These are phyloP conservation scores for Atherinosoma microstoma DNA, from an alignment of 2,797 vertebrate species.

Conservation along the genomic window DNA sequence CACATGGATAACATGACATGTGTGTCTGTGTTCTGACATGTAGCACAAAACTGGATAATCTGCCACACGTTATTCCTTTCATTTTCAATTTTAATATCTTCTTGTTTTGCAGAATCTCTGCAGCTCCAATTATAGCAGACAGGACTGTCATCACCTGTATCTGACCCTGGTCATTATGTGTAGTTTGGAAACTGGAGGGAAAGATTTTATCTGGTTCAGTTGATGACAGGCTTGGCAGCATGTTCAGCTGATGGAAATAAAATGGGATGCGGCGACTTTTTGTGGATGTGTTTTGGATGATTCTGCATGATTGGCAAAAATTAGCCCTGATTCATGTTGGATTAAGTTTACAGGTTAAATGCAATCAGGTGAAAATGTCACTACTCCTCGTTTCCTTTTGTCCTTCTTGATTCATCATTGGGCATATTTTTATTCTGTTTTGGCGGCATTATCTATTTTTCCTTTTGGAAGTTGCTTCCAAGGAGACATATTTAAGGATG, in stretches of 20 bases:
- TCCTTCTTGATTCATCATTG: conserved; percentile 16
- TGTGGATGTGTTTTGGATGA: conserved; percentile 30
- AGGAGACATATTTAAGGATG: conserved; percentile 25
- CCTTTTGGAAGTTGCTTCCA: background rate
- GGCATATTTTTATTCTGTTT: conserved; percentile 31
- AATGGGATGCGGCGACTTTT: conserved; percentile 41
- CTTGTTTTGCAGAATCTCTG: conserved; percentile 40
- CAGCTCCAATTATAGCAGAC: conserved; percentile 32
- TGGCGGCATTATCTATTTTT: conserved; percentile 18
- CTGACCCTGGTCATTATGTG: conserved; percentile 58
- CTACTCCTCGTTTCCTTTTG: conserved; percentile 26
- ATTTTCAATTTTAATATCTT: conserved; percentile 27
- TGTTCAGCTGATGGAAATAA: conserved; percentile 45
- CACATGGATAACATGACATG: conserved; percentile 33
- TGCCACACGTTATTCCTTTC: conserved; percentile 22
- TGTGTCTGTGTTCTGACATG: conserved; percentile 18
- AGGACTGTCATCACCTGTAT: conserved; percentile 51
- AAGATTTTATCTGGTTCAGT: conserved; percentile 49
- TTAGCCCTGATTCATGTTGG: conserved; percentile 18
- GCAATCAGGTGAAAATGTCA: conserved; percentile 9
- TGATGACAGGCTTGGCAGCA: conserved; percentile 57
- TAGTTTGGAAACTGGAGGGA: conserved; percentile 48
- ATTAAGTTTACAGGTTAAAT: conserved; percentile 16
- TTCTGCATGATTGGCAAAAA: conserved; percentile 19
- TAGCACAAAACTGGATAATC: conserved; percentile 15